phyloP scores from a whole-genome alignment of 2,888 invertebrate species.

The Cerastoderma edule region DNA sequence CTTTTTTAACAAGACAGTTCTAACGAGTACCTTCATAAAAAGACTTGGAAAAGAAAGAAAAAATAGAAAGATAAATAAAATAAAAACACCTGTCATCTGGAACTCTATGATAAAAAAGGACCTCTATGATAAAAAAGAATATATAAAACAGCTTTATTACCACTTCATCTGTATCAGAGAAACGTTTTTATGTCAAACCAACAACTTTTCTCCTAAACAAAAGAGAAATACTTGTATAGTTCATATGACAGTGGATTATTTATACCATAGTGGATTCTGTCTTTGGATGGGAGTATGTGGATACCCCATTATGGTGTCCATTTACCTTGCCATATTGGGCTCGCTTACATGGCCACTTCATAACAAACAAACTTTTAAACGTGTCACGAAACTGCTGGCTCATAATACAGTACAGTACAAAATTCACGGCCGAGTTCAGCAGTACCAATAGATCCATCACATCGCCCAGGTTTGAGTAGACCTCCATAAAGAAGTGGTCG shows the following conservation, averaged over 20 bases:
- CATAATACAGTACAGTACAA: conserved; percentile 97
- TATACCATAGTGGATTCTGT: conserved; percentile 75
- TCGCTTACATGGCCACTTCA: conserved; percentile 53
- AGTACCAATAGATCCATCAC: conserved; percentile 96
- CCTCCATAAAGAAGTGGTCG: conserved; percentile 86
- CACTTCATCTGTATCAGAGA: too few species aligned
- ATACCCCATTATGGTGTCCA: conserved; percentile 47
- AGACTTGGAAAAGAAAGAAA: too few species aligned
- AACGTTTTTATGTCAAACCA: too few species aligned
- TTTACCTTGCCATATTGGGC: conserved; percentile 57
- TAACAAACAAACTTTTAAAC: conserved; percentile 80
- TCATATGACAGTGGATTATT: neutral
- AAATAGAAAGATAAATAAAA: too few species aligned
- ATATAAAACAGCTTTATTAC: too few species aligned
- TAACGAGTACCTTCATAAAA: too few species aligned
- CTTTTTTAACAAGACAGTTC: too few species aligned
- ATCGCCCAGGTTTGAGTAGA: conserved; percentile 88
- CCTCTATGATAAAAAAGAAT: too few species aligned
- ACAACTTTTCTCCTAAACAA: too few species aligned
- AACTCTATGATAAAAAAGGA: too few species aligned
- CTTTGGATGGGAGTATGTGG: conserved; percentile 68
- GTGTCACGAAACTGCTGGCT: conserved; percentile 93
- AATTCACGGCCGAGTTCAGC: conserved; percentile 96
- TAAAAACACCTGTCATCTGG: too few species aligned
- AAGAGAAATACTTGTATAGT: too few species aligned